Percentiles rank a stretch among this genome's conserved stretches.
Conservation (phyloP, 92 coral and sea anemone genomes). For the Muricea muricata region DNA sequence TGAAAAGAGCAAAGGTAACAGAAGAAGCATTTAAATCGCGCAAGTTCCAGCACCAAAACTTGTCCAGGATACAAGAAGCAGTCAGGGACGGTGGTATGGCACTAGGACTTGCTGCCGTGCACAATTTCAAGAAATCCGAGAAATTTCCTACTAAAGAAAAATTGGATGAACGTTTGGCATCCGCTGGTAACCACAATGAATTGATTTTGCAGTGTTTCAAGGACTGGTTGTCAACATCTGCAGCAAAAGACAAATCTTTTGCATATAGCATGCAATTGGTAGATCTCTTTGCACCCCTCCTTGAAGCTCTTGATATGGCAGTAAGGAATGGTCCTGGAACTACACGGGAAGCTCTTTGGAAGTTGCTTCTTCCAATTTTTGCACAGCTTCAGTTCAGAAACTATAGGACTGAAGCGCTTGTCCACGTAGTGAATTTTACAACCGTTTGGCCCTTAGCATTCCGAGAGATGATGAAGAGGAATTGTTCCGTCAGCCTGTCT, state of each 20-base stretch:
- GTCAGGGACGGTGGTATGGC: conserved; percentile 13
- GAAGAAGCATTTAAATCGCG: conserved; percentile 52
- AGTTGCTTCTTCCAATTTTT: conserved; percentile 42
- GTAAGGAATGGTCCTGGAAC: conserved; percentile 47
- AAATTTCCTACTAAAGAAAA: conserved; percentile 29
- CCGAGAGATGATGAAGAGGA: conserved; percentile 45
- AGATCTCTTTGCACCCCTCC: conserved; percentile 52
- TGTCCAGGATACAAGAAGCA: conserved; percentile 13
- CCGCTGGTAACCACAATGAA: conserved; percentile 41
- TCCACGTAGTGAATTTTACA: conserved; percentile 43
- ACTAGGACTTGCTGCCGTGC: conserved; percentile 13
- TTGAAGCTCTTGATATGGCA: conserved; percentile 22
- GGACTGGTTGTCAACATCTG: conserved; percentile 19
- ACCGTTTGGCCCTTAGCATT: conserved; percentile 61
- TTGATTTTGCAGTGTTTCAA: conserved; percentile 38
- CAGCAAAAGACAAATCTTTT: conserved; percentile 32
- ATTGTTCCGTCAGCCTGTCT: conserved; percentile 46
- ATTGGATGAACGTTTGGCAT: not conserved
- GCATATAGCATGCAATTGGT: conserved; percentile 36
- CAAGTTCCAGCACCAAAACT: conserved; percentile 2
- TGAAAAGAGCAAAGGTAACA: conserved; percentile 54
- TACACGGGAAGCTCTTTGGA: conserved; percentile 47
- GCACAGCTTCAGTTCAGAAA: conserved; percentile 42
- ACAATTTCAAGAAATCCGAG: conserved; percentile 9
- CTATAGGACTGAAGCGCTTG: conserved; percentile 57